A percentile compares a stretch with the other conserved stretches of the same genome.
phyloP scores from a whole-genome alignment of 2,113 vertebrate genomes.

The Brevimyrus niger region DNA sequence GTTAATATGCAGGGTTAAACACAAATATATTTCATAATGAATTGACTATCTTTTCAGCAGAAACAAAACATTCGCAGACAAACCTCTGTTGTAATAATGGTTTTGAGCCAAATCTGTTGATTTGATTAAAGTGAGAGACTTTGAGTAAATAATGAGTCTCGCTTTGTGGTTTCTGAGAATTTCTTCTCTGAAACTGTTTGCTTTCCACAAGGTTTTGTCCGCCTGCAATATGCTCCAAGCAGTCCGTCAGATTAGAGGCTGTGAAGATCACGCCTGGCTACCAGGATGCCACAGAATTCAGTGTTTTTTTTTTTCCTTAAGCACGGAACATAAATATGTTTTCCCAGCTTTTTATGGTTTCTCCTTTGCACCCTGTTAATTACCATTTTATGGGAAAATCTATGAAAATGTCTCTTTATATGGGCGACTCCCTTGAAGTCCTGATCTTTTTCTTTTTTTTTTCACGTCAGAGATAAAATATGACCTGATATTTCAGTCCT shows the following conservation, averaged over 20 bases:
- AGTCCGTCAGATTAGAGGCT: neutral
- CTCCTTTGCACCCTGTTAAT: neutral
- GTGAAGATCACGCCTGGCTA: neutral
- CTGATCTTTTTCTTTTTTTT: neutral
- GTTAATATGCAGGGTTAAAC: neutral
- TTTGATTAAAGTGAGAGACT: neutral
- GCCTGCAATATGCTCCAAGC: neutral
- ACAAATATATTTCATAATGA: neutral
- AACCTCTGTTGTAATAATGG: neutral
- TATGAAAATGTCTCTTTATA: neutral
- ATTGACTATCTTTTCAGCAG: neutral
- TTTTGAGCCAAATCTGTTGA: neutral
- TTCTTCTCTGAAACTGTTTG: neutral
- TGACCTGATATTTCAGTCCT: neutral
- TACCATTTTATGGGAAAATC: neutral
- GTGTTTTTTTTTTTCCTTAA: neutral
- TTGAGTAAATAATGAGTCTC: neutral
- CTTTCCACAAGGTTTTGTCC: neutral
- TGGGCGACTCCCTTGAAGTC: neutral
- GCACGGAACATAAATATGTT: neutral
- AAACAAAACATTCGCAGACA: neutral
- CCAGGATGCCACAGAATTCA: neutral
- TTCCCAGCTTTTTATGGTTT: conserved; percentile 1
- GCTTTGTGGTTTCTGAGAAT: neutral
- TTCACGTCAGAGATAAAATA: neutral